Percentiles rank a stretch among this genome's conserved stretches.
Evolutionary conservation across 1,140 invertebrate genomes (phyloP).

Genomic region (Papilio machaon): DNA sequence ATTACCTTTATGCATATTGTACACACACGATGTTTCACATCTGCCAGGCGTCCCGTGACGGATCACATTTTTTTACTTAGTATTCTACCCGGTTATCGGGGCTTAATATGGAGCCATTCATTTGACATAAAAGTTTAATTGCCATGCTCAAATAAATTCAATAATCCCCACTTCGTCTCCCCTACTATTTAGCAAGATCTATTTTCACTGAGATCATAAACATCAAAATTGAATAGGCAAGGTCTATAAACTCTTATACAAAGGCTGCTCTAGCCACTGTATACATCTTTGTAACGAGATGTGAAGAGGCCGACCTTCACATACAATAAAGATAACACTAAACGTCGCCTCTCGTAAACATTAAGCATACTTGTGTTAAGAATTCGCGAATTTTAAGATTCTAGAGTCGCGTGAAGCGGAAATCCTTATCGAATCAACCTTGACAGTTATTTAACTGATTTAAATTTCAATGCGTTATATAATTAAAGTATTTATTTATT

Average conservation of each 20-base stretch:
- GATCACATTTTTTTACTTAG: too few relatives aligned
- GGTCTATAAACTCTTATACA: conserved; percentile 3
- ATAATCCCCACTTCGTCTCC: too few relatives aligned
- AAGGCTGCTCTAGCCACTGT: background rate
- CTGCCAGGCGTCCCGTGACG: too few relatives aligned
- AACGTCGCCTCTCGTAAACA: conserved; percentile 26
- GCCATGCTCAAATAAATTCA: too few relatives aligned
- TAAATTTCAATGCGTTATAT: background rate
- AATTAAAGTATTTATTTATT: background rate
- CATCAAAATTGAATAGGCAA: conserved; percentile 17
- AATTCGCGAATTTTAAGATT: conserved; percentile 29
- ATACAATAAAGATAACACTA: conserved; percentile 30
- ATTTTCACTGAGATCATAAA: background rate
- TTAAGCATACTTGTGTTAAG: conserved; percentile 23
- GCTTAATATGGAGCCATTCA: too few relatives aligned
- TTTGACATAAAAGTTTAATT: too few relatives aligned
- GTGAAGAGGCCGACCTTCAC: conserved; percentile 27
- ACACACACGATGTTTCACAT: too few relatives aligned
- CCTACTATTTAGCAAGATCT: background rate
- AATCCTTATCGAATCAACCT: background rate
- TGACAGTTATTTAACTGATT: background rate
- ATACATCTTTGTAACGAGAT: conserved; percentile 12
- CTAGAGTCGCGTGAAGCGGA: conserved; percentile 6
- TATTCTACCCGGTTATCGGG: too few relatives aligned
- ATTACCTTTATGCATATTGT: too few relatives aligned